These are phyloP conservation scores for Karalla daura DNA, from an alignment of 2,797 vertebrate species.

Conservation along the genomic window DNA sequence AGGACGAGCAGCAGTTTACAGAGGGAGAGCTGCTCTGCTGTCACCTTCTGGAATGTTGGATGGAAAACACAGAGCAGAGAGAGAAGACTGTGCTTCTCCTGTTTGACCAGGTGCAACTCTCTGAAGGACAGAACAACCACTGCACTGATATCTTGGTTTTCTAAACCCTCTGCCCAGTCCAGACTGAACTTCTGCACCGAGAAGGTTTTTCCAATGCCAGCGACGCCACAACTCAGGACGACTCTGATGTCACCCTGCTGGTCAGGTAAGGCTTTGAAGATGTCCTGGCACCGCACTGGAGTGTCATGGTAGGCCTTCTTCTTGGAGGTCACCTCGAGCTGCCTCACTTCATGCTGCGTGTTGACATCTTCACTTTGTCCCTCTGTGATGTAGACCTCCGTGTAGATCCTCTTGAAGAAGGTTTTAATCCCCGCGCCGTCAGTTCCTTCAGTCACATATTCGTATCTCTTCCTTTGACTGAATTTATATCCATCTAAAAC, in stretches of 20 bases:
- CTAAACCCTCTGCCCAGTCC: conserved; percentile 32
- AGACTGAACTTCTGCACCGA: conserved; percentile 44
- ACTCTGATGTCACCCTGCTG: conserved; percentile 19
- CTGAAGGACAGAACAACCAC: conserved; percentile 35
- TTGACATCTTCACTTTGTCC: conserved; percentile 24
- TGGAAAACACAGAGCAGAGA: too few species aligned
- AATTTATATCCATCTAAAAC: too few species aligned
- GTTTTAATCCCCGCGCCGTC: conserved; percentile 9
- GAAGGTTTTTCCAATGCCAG: conserved; percentile 38
- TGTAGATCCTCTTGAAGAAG: conserved; percentile 44
- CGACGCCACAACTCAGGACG: conserved; percentile 31
- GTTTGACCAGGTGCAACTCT: conserved; percentile 49
- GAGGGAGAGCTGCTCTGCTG: conserved; percentile 20
- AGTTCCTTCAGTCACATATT: too few species aligned
- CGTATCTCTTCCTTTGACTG: too few species aligned
- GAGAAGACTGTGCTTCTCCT: conserved; percentile 18
- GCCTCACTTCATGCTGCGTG: conserved; percentile 34
- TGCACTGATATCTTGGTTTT: conserved; percentile 41
- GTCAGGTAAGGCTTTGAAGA: conserved; percentile 23
- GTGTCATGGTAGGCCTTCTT: conserved; percentile 10
- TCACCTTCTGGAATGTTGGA: too few species aligned
- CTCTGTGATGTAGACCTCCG: conserved; percentile 45
- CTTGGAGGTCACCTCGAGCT: conserved; percentile 30
- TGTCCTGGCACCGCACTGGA: conserved; percentile 40
- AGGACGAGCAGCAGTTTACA: conserved; percentile 40